Base-by-base conservation (phyloP, 2,797 vertebrate genomes). In the Arnoldichthys spilopterus region DNA sequence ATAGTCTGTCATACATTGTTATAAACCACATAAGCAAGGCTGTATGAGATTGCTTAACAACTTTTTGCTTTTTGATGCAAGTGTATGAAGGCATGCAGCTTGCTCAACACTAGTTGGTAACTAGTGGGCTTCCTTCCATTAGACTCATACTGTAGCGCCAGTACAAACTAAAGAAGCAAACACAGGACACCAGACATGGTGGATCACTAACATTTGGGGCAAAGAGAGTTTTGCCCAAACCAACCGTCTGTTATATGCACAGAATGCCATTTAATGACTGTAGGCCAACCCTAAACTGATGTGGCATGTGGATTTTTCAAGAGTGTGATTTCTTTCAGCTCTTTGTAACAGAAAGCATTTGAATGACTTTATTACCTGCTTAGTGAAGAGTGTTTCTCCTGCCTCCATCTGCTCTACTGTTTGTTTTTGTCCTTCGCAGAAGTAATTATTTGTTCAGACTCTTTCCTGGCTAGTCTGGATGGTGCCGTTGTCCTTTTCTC, bases 351-450 rank as follows among this genome's bases (percentile, higher is more conserved):
- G 62, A 68, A 45, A 59, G 54, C 47, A 63, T 72, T 76, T 76
- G 74, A 54, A 75, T 78, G 68, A 16, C 34, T 80, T 84, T 78
- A 82, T 80, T 69, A 73, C 40, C 56, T 74, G 28, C 59, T 74
- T 73, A 63, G 56, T 67, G 56, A 58, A 47, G 53, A 63, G 72
- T 28, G 75, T 59, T 78, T 70, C 22, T 76, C 70, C 53, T 77
- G 37, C 49, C 22, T 83, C 74, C 81, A 84, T 83, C 64, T 86
- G 72, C 63, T 81, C 32, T 74, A 58, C 53, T 78, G 73, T 83
- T 84, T 84, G 66, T 34, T 78, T 78, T 86, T 67, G 70, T 82
- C 64, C 73, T 58, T 63, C 40, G 62, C 53, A 58, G 71, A 22
- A 24, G 37, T 74, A 78, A 84, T 72, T 73, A 69, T 77, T 78